A percentile compares a stretch with the other conserved stretches of the same genome.
phyloP scores from a whole-genome alignment of 2,113 vertebrate species.

The Vimba vimba region DNA sequence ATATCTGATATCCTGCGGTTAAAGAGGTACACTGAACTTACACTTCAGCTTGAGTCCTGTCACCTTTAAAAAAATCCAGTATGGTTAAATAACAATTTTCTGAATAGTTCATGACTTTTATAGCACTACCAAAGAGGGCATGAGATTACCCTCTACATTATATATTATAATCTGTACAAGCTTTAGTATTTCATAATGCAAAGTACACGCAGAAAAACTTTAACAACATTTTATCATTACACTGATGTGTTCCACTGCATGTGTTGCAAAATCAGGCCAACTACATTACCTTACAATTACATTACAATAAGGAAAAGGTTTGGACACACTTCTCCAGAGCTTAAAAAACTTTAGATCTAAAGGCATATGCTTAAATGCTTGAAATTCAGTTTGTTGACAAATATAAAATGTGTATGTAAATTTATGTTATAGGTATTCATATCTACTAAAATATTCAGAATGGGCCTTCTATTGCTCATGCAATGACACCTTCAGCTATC shows the following conservation, averaged over 20 bases:
- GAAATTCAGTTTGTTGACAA: not conserved
- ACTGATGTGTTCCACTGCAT: conserved; percentile 41
- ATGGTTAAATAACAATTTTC: not conserved
- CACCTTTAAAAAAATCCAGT: not conserved
- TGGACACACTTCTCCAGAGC: not conserved
- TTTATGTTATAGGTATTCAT: not conserved
- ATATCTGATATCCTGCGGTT: conserved; percentile 75
- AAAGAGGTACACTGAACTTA: conserved; percentile 47
- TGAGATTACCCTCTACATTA: not conserved
- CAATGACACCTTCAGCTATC: not conserved
- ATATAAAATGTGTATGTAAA: not conserved
- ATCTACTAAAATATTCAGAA: not conserved
- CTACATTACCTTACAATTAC: conserved; percentile 28
- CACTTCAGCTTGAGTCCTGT: not conserved
- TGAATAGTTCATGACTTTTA: not conserved
- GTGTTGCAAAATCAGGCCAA: conserved; percentile 15
- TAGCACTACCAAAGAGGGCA: not conserved
- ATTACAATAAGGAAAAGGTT: conserved; percentile 30
- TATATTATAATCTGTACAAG: not conserved
- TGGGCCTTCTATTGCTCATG: not conserved
- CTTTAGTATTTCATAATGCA: not conserved
- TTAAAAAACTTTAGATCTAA: conserved; percentile 27
- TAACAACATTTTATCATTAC: conserved; percentile 23
- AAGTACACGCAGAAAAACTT: not conserved
- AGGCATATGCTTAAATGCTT: conserved; percentile 19